Percentiles rank a stretch among this genome's conserved stretches.
Evolutionary conservation across 2,113 vertebrate genomes (phyloP).

Genomic region (Beaufortia kweichowensis): DNA sequence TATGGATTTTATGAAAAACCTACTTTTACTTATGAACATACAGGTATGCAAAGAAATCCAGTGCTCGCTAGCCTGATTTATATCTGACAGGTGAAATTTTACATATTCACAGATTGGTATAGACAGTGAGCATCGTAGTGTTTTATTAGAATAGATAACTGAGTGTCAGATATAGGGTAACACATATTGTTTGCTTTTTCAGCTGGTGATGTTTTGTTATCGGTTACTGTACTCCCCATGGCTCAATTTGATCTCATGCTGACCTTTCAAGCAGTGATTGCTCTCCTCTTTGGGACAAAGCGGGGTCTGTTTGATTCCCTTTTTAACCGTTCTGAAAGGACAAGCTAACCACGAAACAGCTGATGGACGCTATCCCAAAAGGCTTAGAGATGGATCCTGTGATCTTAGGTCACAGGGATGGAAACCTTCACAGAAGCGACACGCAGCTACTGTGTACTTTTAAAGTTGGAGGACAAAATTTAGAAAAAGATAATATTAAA

Average conservation of each 20-base stretch:
- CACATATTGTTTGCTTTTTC: neutral
- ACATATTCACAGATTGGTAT: too few species aligned
- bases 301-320: conserved; percentile 15
- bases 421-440: neutral
- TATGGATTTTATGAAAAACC: conserved; percentile 12
- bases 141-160: too few species aligned
- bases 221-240: neutral
- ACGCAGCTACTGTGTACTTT: neutral
- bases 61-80: neutral
- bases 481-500: neutral
- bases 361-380: conserved; percentile 46
- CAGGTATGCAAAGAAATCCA: too few species aligned
- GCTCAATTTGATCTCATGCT: conserved; percentile 25
- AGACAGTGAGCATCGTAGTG: too few species aligned
- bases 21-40: neutral
- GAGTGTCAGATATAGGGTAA: neutral
- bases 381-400: conserved; percentile 31
- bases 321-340: conserved; percentile 28
- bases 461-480: neutral
- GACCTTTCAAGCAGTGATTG: conserved; percentile 43
- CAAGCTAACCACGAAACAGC: conserved; percentile 61
- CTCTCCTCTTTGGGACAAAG: conserved; percentile 46
- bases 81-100: too few species aligned
- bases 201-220: conserved; percentile 1
- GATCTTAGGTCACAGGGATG: conserved; percentile 34